phyloP scores from a whole-genome alignment of 2,888 invertebrate genomes.

The Cephalotes varians region DNA sequence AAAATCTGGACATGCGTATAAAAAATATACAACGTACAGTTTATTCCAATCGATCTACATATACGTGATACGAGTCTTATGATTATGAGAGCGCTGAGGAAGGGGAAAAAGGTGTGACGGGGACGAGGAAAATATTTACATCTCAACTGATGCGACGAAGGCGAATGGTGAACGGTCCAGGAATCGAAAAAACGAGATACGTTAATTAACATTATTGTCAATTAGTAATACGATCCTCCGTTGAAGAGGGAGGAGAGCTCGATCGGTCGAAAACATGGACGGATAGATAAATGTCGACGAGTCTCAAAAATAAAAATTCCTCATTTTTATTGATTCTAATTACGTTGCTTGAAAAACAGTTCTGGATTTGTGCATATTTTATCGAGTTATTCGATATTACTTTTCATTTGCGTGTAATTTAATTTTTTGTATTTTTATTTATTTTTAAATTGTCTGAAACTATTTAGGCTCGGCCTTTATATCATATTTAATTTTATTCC shows the following conservation, averaged over 20 bases:
- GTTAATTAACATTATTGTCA: constrained; percentile 34
- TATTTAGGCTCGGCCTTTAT: neutral
- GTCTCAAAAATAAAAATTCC: neutral
- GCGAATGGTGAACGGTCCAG: constrained; percentile 24
- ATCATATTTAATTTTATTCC: neutral
- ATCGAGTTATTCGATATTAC: neutral
- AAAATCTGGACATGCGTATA: constrained; percentile 74
- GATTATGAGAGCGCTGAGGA: constrained; percentile 61
- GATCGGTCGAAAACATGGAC: constrained; percentile 6
- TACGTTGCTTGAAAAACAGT: neutral
- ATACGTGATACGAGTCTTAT: constrained; percentile 61
- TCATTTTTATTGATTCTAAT: neutral
- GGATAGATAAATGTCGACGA: constrained; percentile 18
- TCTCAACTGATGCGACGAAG: constrained; percentile 76
- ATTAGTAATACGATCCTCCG: constrained; percentile 13
- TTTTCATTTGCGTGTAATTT: neutral
- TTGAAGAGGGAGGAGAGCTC: neutral
- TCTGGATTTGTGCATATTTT: neutral
- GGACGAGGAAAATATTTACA: constrained; percentile 79
- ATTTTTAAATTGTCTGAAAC: neutral
- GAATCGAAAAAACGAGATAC: constrained; percentile 37
- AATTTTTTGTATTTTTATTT: neutral
- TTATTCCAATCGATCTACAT: constrained; percentile 81
- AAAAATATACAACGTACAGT: constrained; percentile 84
- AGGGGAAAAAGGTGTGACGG: constrained; percentile 55